phyloP scores from a whole-genome alignment of 1,140 invertebrate species.

The Macrocentrus cingulum region DNA sequence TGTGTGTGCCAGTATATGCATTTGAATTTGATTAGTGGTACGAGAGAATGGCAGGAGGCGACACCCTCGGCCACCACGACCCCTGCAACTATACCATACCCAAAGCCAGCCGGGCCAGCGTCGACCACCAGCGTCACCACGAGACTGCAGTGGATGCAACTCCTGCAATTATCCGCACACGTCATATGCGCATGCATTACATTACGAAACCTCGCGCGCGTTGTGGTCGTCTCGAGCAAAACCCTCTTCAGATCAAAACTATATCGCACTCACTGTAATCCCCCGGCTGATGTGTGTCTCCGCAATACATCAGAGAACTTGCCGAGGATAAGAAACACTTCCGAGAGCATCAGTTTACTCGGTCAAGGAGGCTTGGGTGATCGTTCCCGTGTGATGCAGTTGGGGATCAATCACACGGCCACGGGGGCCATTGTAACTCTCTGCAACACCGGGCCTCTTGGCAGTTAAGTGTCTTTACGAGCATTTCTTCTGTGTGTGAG shows the following conservation, averaged over 20 bases:
- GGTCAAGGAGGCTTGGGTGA: too few species aligned
- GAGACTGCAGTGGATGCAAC: conserved; percentile 42
- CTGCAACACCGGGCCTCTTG: conserved; percentile 26
- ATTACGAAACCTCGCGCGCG: conserved; percentile 33
- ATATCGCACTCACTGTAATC: too few species aligned
- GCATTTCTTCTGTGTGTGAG: conserved; percentile 41
- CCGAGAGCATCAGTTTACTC: too few species aligned
- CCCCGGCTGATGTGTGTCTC: too few species aligned
- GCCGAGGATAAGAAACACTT: too few species aligned
- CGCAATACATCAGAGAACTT: too few species aligned
- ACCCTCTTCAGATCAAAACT: too few species aligned
- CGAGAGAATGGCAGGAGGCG: conserved; percentile 37
- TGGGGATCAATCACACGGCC: conserved; percentile 49
- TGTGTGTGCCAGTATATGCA: conserved; percentile 46
- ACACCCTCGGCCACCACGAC: conserved; percentile 55
- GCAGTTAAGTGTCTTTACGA: conserved; percentile 53
- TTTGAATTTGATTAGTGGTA: conserved; percentile 55
- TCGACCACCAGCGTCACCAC: conserved; percentile 31
- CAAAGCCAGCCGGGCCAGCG: conserved; percentile 21
- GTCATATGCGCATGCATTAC: conserved; percentile 46
- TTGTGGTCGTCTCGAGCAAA: not conserved
- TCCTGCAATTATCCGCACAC: conserved; percentile 55
- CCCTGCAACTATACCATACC: conserved; percentile 32
- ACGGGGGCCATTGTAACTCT: conserved; percentile 35
- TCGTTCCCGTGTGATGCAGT: too few species aligned